These are phyloP conservation scores for Rattus norvegicus DNA, from an alignment of 2,113 vertebrate genomes.

Conservation along the genomic window DNA sequence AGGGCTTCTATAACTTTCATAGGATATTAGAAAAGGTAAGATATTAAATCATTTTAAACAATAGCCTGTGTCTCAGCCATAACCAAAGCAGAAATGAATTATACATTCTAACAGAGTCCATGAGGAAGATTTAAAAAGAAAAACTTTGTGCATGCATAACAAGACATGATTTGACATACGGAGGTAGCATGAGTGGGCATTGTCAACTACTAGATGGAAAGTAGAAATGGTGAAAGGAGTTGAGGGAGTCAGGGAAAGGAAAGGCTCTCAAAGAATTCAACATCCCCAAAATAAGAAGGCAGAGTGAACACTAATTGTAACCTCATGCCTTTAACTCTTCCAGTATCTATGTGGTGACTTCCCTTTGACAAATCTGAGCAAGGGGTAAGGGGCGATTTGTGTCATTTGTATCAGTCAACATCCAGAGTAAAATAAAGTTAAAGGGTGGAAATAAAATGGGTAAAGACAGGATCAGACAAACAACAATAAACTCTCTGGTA, in stretches of 20 bases:
- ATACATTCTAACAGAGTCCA: not conserved
- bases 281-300: not conserved
- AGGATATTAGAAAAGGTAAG: not conserved
- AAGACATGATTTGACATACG: not conserved
- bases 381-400: not conserved
- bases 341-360: not conserved
- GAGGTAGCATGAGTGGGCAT: not conserved
- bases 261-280: not conserved
- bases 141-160: not conserved
- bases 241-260: not conserved
- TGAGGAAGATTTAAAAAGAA: slow-evolving; percentile 28
- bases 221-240: not conserved
- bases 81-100: not conserved
- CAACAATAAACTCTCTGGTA: not conserved
- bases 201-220: not conserved
- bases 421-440: not conserved
- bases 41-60: slow-evolving; percentile 39
- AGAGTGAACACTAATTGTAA: not conserved
- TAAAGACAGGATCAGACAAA: not conserved
- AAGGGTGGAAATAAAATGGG: not conserved
- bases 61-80: not conserved
- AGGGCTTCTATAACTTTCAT: not conserved
- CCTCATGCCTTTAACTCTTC: not conserved
- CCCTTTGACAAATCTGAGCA: not conserved
- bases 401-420: not conserved